These are phyloP conservation scores for Phrynosoma platyrhinos DNA, from an alignment of 2,113 vertebrate species.

Conservation along the genomic window DNA sequence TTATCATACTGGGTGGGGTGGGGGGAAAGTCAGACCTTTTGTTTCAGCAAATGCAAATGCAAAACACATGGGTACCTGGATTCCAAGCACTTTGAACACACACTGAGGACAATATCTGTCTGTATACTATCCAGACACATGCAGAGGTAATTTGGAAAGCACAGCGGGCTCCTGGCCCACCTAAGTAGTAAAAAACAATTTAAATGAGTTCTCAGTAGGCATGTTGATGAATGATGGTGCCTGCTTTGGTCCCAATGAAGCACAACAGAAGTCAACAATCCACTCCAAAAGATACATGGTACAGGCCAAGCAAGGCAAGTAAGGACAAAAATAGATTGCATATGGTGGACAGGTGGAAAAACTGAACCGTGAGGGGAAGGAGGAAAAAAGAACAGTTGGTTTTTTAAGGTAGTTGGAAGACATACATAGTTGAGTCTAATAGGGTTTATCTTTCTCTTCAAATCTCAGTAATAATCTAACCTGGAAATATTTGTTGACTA, in stretches of 20 bases:
- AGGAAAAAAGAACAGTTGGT: not conserved
- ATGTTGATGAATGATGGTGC: conserved; percentile 21
- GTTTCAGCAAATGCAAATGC: not conserved
- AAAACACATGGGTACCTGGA: conserved; percentile 33
- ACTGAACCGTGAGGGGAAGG: not conserved
- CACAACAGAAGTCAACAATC: conserved; percentile 18
- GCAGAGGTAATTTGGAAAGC: conserved; percentile 40
- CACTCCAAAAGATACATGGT: conserved; percentile 1
- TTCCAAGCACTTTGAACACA: conserved; percentile 36
- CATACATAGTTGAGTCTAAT: not conserved
- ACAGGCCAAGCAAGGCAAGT: not conserved
- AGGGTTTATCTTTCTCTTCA: conserved; percentile 16
- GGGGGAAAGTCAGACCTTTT: conserved; percentile 27
- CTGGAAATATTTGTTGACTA: not conserved
- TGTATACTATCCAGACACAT: conserved; percentile 18
- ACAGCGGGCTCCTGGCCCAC: conserved; percentile 29
- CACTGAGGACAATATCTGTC: conserved; percentile 23
- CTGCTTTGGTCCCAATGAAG: conserved; percentile 39
- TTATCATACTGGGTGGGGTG: not conserved
- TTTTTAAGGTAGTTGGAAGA: not conserved
- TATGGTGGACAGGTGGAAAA: conserved; percentile 4
- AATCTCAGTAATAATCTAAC: not conserved
- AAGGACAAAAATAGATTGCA: conserved; percentile 22
- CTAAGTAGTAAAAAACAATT: conserved; percentile 29
- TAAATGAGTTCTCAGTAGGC: conserved; percentile 21